phyloP scores from a whole-genome alignment of 2,888 invertebrate species.

The Acanthosoma haemorrhoidale region DNA sequence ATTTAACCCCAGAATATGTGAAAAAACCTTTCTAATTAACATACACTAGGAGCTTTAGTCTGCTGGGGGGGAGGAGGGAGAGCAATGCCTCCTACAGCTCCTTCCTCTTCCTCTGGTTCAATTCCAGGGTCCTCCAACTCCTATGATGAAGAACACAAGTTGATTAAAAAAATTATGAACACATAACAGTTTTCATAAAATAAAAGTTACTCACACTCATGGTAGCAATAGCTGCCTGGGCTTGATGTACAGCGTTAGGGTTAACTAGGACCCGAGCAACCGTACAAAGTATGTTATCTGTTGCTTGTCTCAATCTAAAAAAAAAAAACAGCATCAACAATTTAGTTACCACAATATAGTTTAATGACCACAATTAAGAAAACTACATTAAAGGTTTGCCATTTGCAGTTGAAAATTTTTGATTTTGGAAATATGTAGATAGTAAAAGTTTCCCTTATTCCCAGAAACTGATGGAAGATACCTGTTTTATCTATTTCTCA shows the following conservation, averaged over 20 bases:
- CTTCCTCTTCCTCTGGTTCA: conserved; percentile 36
- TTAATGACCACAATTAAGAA: no score
- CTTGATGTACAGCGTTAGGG: not conserved
- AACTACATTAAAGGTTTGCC: no score
- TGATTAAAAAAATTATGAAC: not conserved
- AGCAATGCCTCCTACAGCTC: conserved; percentile 36
- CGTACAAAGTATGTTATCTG: conserved; percentile 18
- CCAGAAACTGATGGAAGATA: no score
- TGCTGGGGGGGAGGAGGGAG: conserved; percentile 19
- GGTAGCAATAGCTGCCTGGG: not conserved
- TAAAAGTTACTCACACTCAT: not conserved
- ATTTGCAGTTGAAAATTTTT: no score
- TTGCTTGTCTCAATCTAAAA: conserved; percentile 23
- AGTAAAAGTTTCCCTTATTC: no score
- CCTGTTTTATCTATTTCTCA: no score
- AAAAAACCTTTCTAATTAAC: conserved; percentile 11
- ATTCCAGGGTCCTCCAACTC: conserved; percentile 2
- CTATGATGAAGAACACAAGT: not conserved
- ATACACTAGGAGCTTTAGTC: conserved; percentile 23
- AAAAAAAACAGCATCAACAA: not conserved
- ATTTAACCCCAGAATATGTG: no score
- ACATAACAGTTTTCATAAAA: not conserved
- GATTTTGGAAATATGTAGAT: no score
- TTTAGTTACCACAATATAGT: no score
- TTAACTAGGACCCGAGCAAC: conserved; percentile 15